Evolutionary conservation across 2,888 invertebrate genomes (phyloP).

Genomic region (Drosophila mercatorum): DNA sequence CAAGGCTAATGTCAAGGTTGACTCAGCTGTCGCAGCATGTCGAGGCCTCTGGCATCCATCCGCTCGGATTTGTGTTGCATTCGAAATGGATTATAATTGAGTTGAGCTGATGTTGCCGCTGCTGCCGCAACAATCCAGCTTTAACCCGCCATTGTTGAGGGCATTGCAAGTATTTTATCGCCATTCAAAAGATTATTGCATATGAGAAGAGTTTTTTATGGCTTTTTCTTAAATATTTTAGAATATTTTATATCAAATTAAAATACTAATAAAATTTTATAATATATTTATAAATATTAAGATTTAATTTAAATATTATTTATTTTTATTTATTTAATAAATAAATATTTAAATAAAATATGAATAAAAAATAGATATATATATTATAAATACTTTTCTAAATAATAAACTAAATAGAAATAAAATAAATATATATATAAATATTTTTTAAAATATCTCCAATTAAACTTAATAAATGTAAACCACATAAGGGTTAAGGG

Average conservation of each 20-base stretch:
- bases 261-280: neutral
- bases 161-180: neutral
- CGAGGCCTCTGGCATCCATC: constrained; percentile 49
- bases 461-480: too few species aligned
- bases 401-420: neutral
- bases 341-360: too few species aligned
- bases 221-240: too few species aligned
- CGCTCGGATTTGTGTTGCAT: constrained; percentile 59
- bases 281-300: neutral
- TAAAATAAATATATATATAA: neutral
- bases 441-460: neutral
- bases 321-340: too few species aligned
- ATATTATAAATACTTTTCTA: too few species aligned
- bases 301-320: too few species aligned
- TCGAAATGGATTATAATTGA: constrained; percentile 68
- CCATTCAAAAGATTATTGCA: too few species aligned
- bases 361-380: too few species aligned
- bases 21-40: constrained; percentile 53
- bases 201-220: too few species aligned
- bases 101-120: constrained; percentile 36
- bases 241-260: too few species aligned
- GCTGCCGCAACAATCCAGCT: constrained; percentile 14
- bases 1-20: constrained; percentile 75
- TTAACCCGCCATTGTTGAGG: constrained; percentile 30
- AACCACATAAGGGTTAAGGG: constrained; percentile 12